Conservation (phyloP, 2,888 invertebrate species). For the Cyaniris semiargus region DNA sequence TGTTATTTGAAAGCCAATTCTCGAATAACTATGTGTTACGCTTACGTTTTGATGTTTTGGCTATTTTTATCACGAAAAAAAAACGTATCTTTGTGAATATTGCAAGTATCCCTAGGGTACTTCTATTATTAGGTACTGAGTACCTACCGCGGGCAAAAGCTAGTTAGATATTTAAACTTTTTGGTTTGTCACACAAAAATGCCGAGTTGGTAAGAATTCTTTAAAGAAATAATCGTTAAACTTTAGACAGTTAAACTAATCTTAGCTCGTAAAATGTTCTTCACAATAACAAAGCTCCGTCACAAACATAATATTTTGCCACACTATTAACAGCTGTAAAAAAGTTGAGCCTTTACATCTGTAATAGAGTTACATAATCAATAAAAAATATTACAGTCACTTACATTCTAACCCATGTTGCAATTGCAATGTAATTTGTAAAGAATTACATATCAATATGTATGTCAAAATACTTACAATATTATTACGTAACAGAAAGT, state of each 20-base stretch:
- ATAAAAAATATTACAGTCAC: background rate
- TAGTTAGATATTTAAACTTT: no score
- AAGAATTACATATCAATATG: slow-evolving; percentile 7
- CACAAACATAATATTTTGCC: background rate
- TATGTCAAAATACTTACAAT: slow-evolving; percentile 20
- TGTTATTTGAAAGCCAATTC: no score
- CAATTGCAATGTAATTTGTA: slow-evolving; percentile 8
- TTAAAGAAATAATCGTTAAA: slow-evolving; percentile 20
- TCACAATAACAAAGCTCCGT: background rate
- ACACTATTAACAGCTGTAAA: background rate
- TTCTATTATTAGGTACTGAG: no score
- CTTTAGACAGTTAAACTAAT: slow-evolving; percentile 4
- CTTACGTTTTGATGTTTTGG: no score
- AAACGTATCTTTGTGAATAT: no score
- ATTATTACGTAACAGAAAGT: slow-evolving; percentile 23
- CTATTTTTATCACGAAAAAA: no score
- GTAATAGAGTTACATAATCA: background rate
- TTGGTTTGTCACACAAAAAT: background rate
- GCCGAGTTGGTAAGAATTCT: background rate
- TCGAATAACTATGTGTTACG: no score
- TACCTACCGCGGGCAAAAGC: no score
- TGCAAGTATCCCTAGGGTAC: no score
- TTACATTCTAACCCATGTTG: background rate
- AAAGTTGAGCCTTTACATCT: background rate
- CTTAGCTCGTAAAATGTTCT: background rate